phyloP scores from a whole-genome alignment of 2,113 vertebrate genomes.

The Heterotis niloticus region DNA sequence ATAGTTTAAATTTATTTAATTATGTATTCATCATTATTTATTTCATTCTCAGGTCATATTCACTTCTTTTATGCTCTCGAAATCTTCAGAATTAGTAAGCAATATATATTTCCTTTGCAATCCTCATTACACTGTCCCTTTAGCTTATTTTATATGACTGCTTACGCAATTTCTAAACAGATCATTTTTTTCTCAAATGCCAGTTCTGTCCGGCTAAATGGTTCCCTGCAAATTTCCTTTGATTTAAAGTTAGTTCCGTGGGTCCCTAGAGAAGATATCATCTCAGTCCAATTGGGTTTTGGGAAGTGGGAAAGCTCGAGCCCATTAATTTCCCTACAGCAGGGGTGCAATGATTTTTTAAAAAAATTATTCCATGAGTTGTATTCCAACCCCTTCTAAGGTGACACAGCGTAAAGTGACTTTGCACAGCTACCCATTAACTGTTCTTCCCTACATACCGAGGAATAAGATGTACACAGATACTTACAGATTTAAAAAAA shows the following conservation, averaged over 20 bases:
- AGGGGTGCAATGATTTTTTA: not conserved
- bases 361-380: not conserved
- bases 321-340: not conserved
- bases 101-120: not conserved
- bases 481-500: too few relatives aligned
- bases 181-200: conserved; percentile 20
- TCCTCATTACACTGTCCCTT: conserved; percentile 10
- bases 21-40: too few relatives aligned
- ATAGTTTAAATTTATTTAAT: too few relatives aligned
- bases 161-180: conserved; percentile 14
- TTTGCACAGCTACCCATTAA: too few relatives aligned
- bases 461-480: not conserved
- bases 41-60: too few relatives aligned
- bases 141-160: conserved; percentile 15
- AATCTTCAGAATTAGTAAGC: too few relatives aligned
- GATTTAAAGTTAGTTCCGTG: not conserved
- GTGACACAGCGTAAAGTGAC: not conserved
- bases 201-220: conserved; percentile 14
- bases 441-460: not conserved
- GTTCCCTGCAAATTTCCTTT: not conserved
- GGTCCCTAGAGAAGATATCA: conserved; percentile 10
- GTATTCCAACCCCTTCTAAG: not conserved
- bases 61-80: too few relatives aligned
- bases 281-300: conserved; percentile 12
- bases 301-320: not conserved